Evolutionary conservation across 2,113 vertebrate species (phyloP), one percentile per base, ranked within the genome.

Genomic region (Caretta caretta): DNA sequence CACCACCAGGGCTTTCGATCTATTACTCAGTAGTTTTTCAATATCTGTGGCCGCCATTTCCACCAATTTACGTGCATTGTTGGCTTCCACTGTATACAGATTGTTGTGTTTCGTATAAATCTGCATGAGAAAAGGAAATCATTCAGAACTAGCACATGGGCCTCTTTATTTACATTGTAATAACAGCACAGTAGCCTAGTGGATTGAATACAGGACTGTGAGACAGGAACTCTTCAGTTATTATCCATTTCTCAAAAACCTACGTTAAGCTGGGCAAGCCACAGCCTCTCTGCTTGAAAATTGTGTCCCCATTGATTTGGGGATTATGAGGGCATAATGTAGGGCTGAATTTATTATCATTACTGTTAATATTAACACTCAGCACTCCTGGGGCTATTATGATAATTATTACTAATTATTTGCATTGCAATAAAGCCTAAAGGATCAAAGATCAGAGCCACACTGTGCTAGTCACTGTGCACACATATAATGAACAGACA

Each of bases 1-100:
- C 98, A 99, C 99, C 99, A 99, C 98, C 93, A 99, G 98, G 46
- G 99, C 99, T 97, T 98, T 99, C 17, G 99, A 99, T 93, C 99
- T 98, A 96, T 99, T 99, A 94, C 97, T 98, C 42, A 99, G 98
- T 95, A 99, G 99, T 94, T 99, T 99, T 97, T 99, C 99, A 84
- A 99, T 99, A 89, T 99, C 99, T 95, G 98, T 98, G 83, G 99
- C 99, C 89, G 99, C 99, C 95, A 99, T 98, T 97, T 99, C 99
- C 96, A 99, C 99, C 89, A 99, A 98, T 95, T 99, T 99, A 59
- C 98, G 99, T 38, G 99, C 99, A 35, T 99, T 99, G 90, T 99
- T 99, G 78, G 99, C 97, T 97, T 99, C 98, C 94, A 99, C 99
- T 10, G 98, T 99, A 97, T 99, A 99, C 89, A 99, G 95, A 31